Percentiles rank a stretch among this genome's conserved stretches.
These are phyloP conservation scores for Ochlodes sylvanus DNA, from an alignment of 2,888 invertebrate species.

Conservation along the genomic window DNA sequence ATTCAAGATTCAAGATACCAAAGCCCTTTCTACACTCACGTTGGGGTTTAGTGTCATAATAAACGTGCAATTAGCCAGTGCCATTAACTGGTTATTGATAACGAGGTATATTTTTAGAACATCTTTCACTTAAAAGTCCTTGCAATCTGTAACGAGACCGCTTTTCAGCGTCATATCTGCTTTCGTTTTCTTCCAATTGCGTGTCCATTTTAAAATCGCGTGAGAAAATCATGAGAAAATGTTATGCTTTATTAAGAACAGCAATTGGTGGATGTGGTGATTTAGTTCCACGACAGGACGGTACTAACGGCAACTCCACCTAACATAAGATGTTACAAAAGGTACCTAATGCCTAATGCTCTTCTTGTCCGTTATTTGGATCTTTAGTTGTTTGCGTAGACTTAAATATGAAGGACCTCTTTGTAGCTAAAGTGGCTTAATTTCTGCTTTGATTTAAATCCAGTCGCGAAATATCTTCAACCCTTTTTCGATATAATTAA, in stretches of 20 bases:
- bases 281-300: too few species aligned
- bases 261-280: too few species aligned
- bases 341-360: too few species aligned
- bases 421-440: too few species aligned
- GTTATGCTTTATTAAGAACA: neutral
- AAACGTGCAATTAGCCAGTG: conserved; percentile 24
- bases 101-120: conserved; percentile 23
- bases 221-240: conserved; percentile 17
- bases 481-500: too few species aligned
- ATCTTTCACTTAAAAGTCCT: conserved; percentile 27
- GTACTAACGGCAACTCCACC: too few species aligned
- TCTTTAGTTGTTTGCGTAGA: too few species aligned
- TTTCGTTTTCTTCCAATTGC: conserved; percentile 27
- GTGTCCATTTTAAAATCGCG: conserved; percentile 11
- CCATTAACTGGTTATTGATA: conserved; percentile 19
- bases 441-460: too few species aligned
- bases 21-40: conserved; percentile 21
- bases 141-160: conserved; percentile 17
- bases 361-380: too few species aligned
- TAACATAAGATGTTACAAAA: too few species aligned
- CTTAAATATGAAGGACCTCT: too few species aligned
- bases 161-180: conserved; percentile 26
- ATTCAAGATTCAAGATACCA: conserved; percentile 1
- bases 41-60: conserved; percentile 22
- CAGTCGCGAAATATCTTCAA: too few species aligned